A percentile compares a stretch with the other conserved stretches of the same genome.
These are phyloP conservation scores for Pangasius krempfi DNA, from an alignment of 2,797 vertebrate species.

Conservation along the genomic window DNA sequence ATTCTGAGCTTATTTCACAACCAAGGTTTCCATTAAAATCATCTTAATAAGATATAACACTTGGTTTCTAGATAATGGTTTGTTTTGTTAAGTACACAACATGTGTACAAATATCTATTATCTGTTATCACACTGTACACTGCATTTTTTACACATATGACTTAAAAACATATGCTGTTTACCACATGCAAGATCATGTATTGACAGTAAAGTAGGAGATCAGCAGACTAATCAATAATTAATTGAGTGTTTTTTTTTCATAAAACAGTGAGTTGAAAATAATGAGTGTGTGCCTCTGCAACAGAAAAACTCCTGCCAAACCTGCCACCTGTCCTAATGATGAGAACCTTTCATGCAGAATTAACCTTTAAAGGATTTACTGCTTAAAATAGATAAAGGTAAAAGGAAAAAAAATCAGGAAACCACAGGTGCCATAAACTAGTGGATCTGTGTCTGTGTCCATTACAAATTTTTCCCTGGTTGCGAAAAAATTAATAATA, in stretches of 20 bases:
- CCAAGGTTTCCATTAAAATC: neutral
- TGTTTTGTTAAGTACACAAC: neutral
- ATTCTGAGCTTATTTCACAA: neutral
- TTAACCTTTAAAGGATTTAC: neutral
- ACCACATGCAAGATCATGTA: neutral
- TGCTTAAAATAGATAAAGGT: neutral
- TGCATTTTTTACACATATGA: too few relatives aligned
- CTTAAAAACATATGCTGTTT: neutral
- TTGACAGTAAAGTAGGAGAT: neutral
- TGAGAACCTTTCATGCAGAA: neutral
- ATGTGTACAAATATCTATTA: slow-evolving; percentile 13
- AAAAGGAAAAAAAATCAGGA: neutral
- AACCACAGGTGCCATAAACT: slow-evolving; percentile 1
- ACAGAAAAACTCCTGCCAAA: slow-evolving; percentile 7
- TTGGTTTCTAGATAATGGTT: neutral
- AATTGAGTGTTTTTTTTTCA: neutral
- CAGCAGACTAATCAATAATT: neutral
- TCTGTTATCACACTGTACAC: neutral
- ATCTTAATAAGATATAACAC: neutral
- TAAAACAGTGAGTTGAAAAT: neutral
- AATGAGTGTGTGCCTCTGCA: neutral
- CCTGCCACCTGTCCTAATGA: slow-evolving; percentile 6
- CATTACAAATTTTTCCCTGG: neutral
- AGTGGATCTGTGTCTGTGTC: neutral
- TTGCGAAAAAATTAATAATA: slow-evolving; percentile 5